Percentiles rank a stretch among this genome's conserved stretches.
Conservation (phyloP, 2,797 vertebrate species). For the Channa striata region DNA sequence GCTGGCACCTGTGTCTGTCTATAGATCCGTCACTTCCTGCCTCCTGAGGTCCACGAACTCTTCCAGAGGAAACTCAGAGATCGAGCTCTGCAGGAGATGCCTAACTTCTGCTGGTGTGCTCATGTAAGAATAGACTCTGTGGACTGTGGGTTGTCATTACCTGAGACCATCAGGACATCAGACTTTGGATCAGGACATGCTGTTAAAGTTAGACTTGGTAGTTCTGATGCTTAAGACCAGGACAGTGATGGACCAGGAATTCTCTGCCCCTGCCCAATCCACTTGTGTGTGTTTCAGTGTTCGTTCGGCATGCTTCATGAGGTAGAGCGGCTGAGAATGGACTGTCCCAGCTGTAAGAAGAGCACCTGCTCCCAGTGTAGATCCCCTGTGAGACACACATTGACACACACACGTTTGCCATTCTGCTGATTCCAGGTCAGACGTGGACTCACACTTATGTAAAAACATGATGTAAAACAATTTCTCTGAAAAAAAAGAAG, state of each 20-base stretch:
- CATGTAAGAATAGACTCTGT: conserved; percentile 78
- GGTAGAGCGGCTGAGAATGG: conserved; percentile 79
- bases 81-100: conserved; percentile 82
- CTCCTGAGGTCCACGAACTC: conserved; percentile 80
- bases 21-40: conserved; percentile 85
- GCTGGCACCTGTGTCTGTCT: background rate
- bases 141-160: no score
- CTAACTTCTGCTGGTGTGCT: conserved; percentile 85
- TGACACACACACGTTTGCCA: background rate
- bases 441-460: no score
- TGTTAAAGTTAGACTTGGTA: background rate
- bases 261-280: no score
- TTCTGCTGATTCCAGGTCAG: no score
- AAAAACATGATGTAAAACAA: no score
- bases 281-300: conserved; percentile 71
- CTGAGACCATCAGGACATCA: no score
- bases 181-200: no score
- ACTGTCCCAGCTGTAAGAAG: conserved; percentile 86
- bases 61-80: conserved; percentile 88
- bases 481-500: no score
- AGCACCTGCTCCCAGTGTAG: conserved; percentile 86
- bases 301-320: conserved; percentile 86
- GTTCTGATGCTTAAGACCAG: background rate
- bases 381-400: conserved; percentile 76
- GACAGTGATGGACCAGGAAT: no score